These are phyloP conservation scores for Lomographa bimaculata DNA, from an alignment of 2,888 invertebrate genomes.

Conservation along the genomic window DNA sequence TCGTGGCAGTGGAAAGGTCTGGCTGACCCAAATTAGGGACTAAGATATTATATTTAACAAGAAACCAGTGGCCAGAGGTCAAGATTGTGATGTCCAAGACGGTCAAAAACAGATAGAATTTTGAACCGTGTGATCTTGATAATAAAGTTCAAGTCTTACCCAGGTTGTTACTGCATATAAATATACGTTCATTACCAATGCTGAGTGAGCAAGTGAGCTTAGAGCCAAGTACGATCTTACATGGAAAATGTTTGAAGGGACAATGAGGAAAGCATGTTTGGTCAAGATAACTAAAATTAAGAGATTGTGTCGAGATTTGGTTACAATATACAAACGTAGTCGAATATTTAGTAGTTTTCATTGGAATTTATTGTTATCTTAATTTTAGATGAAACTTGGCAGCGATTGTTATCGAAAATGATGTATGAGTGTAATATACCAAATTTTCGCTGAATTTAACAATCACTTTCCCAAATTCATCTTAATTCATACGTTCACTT, in stretches of 20 bases:
- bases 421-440: no score
- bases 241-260: conserved; percentile 4
- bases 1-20: conserved; percentile 31
- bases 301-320: no score
- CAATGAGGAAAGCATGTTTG: conserved; percentile 7
- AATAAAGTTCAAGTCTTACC: not conserved
- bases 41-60: conserved; percentile 37
- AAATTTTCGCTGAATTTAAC: no score
- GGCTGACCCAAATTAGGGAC: conserved; percentile 35
- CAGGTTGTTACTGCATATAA: not conserved
- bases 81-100: conserved; percentile 21
- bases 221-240: conserved; percentile 7
- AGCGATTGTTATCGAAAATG: no score
- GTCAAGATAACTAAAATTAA: conserved; percentile 4
- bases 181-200: conserved; percentile 9
- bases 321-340: no score
- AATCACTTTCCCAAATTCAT: no score
- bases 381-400: no score
- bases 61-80: conserved; percentile 25
- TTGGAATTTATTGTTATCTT: no score
- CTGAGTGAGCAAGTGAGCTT: conserved; percentile 7
- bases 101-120: not conserved
- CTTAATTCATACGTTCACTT: no score
- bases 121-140: not conserved
- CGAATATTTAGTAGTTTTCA: no score